Percentiles rank a stretch among this genome's conserved stretches.
phyloP scores from a whole-genome alignment of 2,797 vertebrate genomes.

The Microchirus variegatus region DNA sequence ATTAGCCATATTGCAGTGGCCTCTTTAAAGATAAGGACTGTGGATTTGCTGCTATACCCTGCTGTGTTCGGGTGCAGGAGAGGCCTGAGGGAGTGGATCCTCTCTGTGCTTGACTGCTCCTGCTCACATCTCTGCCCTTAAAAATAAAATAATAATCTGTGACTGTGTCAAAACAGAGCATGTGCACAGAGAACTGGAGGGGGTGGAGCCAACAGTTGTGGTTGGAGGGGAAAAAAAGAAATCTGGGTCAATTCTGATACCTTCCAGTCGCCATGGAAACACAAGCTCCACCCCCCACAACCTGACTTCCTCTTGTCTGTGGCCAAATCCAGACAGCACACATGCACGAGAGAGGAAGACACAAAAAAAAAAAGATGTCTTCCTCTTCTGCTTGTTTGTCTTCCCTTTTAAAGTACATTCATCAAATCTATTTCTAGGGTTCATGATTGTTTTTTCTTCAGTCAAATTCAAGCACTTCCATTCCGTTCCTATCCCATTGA shows the following conservation, averaged over 20 bases:
- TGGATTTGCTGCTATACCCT: slow-evolving; percentile 57
- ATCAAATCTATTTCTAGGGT: not conserved
- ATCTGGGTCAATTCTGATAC: slow-evolving; percentile 81
- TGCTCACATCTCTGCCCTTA: slow-evolving; percentile 29
- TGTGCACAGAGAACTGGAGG: slow-evolving; percentile 19
- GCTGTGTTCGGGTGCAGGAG: slow-evolving; percentile 48
- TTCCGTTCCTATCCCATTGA: no score
- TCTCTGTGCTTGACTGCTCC: slow-evolving; percentile 15
- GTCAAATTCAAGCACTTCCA: no score
- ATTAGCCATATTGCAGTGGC: slow-evolving; percentile 66
- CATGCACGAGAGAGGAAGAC: slow-evolving; percentile 7
- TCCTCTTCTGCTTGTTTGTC: slow-evolving; percentile 15
- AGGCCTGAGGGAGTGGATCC: slow-evolving; percentile 32
- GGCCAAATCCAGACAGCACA: slow-evolving; percentile 54
- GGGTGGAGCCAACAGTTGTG: slow-evolving; percentile 50
- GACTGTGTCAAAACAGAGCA: slow-evolving; percentile 38
- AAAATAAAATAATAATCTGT: slow-evolving; percentile 18
- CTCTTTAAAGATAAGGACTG: slow-evolving; percentile 53
- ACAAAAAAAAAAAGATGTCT: slow-evolving; percentile 17
- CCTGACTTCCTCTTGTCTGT: slow-evolving; percentile 71
- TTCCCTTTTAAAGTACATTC: not conserved
- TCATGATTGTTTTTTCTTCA: not conserved
- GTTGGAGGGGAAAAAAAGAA: slow-evolving; percentile 51
- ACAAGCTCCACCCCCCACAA: slow-evolving; percentile 60
- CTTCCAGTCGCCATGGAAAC: slow-evolving; percentile 78